These are phyloP conservation scores for Hydra vulgaris DNA, from an alignment of 30 jellyfish, hydroid and myxozoan genomes.

Conservation along the genomic window DNA sequence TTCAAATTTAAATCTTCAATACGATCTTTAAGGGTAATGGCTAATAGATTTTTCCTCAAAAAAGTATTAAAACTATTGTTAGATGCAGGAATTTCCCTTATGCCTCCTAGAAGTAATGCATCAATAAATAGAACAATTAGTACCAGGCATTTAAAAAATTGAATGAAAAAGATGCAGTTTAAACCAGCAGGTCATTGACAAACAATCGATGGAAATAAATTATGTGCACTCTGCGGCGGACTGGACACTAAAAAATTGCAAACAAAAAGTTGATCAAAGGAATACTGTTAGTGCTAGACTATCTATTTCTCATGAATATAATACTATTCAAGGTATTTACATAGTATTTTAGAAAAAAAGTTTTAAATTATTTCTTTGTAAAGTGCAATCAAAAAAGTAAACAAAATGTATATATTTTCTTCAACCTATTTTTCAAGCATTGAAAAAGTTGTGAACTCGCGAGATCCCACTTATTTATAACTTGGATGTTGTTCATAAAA, in stretches of 20 bases:
- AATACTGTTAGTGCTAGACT: background rate
- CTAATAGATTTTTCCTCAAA: background rate
- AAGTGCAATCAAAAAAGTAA: background rate
- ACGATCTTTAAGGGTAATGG: too few species aligned
- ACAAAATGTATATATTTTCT: background rate
- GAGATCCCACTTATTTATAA: background rate
- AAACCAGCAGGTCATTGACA: background rate
- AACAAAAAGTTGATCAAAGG: background rate
- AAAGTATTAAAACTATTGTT: background rate
- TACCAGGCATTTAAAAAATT: slow-evolving; percentile 8
- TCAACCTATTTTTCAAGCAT: background rate
- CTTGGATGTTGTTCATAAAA: background rate
- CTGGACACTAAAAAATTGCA: background rate
- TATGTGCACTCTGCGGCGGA: background rate
- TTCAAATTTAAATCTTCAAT: too few species aligned
- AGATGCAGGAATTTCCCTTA: slow-evolving; percentile 2
- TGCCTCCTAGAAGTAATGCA: slow-evolving; percentile 4
- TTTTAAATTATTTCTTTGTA: background rate
- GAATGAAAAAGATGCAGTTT: background rate
- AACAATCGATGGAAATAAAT: background rate
- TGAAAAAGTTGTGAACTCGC: background rate
- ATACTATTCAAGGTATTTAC: background rate
- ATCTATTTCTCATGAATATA: background rate
- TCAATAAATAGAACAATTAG: slow-evolving; percentile 9
- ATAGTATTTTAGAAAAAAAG: background rate